Evolutionary conservation across 64 coral and sea anemone genomes (phyloP), one percentile per base, ranked within the genome.

Genomic region (Dendronephthya gigantea): DNA sequence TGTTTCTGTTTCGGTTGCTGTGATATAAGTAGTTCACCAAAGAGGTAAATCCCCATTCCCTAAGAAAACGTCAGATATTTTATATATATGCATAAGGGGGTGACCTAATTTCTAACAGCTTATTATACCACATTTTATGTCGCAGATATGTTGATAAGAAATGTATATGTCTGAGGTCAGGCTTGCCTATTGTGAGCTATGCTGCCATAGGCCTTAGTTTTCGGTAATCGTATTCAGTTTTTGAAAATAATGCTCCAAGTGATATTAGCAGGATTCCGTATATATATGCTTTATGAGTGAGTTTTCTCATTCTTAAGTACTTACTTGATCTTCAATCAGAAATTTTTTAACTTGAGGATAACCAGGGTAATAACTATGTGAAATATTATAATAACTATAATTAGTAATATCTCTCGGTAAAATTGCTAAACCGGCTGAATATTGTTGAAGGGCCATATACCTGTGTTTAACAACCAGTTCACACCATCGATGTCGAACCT

Each of bases 401-500:
- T 45, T 45, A 45, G 41, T 45, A 6, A 45, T 45, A 11, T 45
- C 41, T 11, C 41, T 45, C 41, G 41, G 41, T 4, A 45, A 45
- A 6, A 45, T 45, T 45, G 41, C 4, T 45, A 66, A 66, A 66
- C 29, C 22, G 33, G n/a, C n/a, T n/a, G 25, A 81, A n/a, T 28
- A 47, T 39, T 52, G 7, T 35, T 70, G n/a, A n/a, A 74, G 11
- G 12, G 56, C 2, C 22, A 88, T 45, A 55, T 91, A 93, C 95
- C 91, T 98, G 72, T 98, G 91, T 76, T 98, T 98, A 12, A 98
- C 95, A 30, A 98, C 86, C 16, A 98, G 95, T 86, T 98, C 95
- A 89, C 95, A 98, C 95, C 95, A 98, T 66, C 95, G 90, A 87
- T 98, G 95, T 58, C 95, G 92, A 90, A 98, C 90, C 95, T 98